Base-by-base conservation (phyloP, 2,113 vertebrate species). In the Pachypanchax playfairii region DNA sequence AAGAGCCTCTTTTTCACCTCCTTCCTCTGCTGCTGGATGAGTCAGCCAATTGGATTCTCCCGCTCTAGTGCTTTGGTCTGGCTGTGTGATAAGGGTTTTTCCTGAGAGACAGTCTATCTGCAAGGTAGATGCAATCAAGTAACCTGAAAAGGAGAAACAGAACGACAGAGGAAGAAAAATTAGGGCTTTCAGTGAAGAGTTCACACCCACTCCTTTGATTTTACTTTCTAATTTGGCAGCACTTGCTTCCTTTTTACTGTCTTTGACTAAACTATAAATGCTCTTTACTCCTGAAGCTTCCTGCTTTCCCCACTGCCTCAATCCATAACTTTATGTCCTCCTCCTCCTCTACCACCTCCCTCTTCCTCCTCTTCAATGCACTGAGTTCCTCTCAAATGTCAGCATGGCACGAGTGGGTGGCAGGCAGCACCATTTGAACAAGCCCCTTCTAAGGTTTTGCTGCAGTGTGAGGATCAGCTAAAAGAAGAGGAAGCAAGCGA, bases 331-430 rank as follows among this genome's bases (percentile, higher is more conserved):
- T 85, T 63, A 74, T 73, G 53, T 75, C 72, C 66, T 74, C 73
- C 71, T 65, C 64, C 72, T 73, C 64, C 49, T 53, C 53, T 54
- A 43, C 58, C 53, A 20, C 65, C 67, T 65, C 75, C 68, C 63
- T 71, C 71, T 73, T 77, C 64, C 70, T 73, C 58, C 72, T 72
- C 71, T 70, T 79, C 65, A 77, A 44, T 73, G 62, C 64, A 76
- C 67, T n/a, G 75, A 75, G 74, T 85, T 83, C 63, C 78, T 86
- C 80, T 88, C 80, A 69, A 83, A 87, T 84, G 84, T 82, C 80
- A 89, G 87, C 38, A 1, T 87, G 87, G 71, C 80, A 78, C 54
- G 84, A 85, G 88, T 90, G 85, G 88, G 88, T 75, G 88, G 87
- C 77, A 86, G 84, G 73, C 77, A 84, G 78, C 70, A 10, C 70